Percentiles rank a stretch among this genome's conserved stretches.
phyloP scores from a whole-genome alignment of 2,888 invertebrate species.

The Plagiodera versicolora region DNA sequence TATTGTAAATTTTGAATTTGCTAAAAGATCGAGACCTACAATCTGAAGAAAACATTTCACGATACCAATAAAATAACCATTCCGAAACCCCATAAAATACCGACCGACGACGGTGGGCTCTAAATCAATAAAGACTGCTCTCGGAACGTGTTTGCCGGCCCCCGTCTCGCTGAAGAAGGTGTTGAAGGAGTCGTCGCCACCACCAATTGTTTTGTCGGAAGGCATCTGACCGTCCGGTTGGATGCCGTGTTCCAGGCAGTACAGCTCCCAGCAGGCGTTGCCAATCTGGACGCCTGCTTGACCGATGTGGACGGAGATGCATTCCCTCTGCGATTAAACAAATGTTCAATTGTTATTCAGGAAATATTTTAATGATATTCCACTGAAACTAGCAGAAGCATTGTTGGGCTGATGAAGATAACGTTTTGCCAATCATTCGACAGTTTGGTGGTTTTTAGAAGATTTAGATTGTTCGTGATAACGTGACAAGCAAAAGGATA shows the following conservation, averaged over 20 bases:
- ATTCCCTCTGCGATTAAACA: slow-evolving; percentile 68
- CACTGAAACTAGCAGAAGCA: no score
- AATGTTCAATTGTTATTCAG: no score
- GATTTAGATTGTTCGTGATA: no score
- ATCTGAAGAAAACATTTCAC: no score
- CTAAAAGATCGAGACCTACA: no score
- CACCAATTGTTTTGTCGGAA: slow-evolving; percentile 38
- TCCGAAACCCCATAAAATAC: slow-evolving; percentile 40
- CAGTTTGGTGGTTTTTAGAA: no score
- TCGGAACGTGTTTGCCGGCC: slow-evolving; percentile 77
- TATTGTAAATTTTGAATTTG: no score
- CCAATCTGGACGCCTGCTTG: slow-evolving; percentile 88
- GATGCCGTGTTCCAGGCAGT: slow-evolving; percentile 80
- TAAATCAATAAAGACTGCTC: slow-evolving; percentile 82
- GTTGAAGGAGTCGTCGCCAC: slow-evolving; percentile 50
- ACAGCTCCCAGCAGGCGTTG: slow-evolving; percentile 85
- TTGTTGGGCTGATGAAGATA: no score
- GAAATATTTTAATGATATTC: no score
- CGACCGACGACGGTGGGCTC: slow-evolving; percentile 87
- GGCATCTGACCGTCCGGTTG: slow-evolving; percentile 64
- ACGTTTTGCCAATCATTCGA: no score
- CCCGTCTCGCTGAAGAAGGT: slow-evolving; percentile 64
- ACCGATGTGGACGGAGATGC: slow-evolving; percentile 84
- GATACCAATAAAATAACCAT: no score
- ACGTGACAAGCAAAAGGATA: no score